Evolutionary conservation across 2,888 invertebrate species (phyloP).

Genomic region (Drosophila longiperda): DNA sequence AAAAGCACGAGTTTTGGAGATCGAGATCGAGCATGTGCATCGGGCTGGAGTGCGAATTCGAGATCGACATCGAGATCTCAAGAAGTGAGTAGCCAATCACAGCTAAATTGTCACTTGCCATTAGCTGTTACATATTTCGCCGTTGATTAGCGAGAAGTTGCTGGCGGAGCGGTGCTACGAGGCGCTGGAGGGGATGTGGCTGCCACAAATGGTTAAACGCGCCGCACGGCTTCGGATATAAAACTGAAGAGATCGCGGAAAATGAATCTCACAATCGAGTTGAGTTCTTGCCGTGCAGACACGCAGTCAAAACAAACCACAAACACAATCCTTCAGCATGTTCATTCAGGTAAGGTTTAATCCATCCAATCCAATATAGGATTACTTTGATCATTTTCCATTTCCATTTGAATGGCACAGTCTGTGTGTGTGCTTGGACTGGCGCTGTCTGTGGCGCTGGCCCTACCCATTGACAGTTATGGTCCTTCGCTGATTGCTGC

Average conservation of each 20-base stretch:
- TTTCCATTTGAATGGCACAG: slow-evolving; percentile 46
- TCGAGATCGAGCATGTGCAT: slow-evolving; percentile 36
- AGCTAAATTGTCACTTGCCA: slow-evolving; percentile 76
- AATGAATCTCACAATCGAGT: slow-evolving; percentile 84
- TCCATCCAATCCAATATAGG: neutral
- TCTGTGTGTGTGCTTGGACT: slow-evolving; percentile 78
- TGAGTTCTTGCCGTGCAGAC: slow-evolving; percentile 84
- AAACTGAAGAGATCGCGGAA: slow-evolving; percentile 82
- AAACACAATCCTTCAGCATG: slow-evolving; percentile 69
- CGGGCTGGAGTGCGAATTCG: slow-evolving; percentile 25
- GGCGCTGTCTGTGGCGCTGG: slow-evolving; percentile 73
- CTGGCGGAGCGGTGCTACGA: neutral
- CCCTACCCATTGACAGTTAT: slow-evolving; percentile 74
- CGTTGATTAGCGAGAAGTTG: slow-evolving; percentile 11
- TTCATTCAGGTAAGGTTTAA: slow-evolving; percentile 81
- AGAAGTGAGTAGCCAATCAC: slow-evolving; percentile 58
- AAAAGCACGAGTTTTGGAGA: slow-evolving; percentile 34
- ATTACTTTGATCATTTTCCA: neutral
- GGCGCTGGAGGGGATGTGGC: slow-evolving; percentile 5
- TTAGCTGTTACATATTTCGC: slow-evolving; percentile 47
- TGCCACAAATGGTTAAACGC: slow-evolving; percentile 39
- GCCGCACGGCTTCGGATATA: slow-evolving; percentile 72
- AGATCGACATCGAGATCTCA: slow-evolving; percentile 30
- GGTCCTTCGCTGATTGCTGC: slow-evolving; percentile 61
- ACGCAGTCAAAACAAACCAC: slow-evolving; percentile 32